Evolutionary conservation across 2,113 vertebrate species (phyloP).

Genomic region (Phrynocephalus versicolor): DNA sequence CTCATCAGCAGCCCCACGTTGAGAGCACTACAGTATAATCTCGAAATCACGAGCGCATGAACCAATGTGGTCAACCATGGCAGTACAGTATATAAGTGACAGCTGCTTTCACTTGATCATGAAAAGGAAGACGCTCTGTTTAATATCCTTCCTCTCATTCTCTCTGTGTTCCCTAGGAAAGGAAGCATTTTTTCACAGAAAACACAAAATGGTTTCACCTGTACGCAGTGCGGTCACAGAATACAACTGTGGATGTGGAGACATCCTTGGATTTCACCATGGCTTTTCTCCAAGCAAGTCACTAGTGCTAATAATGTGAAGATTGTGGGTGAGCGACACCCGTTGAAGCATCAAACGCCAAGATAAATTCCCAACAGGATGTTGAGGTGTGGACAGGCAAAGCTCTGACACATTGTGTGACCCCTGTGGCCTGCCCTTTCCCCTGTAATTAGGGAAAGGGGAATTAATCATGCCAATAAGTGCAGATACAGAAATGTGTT

Average conservation of each 20-base stretch:
- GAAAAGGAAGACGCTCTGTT: neutral
- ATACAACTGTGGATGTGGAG: neutral
- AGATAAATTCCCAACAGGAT: neutral
- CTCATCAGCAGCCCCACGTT: no score
- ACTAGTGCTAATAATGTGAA: no score
- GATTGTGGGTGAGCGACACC: neutral
- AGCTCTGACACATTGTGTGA: neutral
- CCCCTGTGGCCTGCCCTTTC: no score
- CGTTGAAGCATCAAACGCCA: no score
- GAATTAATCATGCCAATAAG: neutral
- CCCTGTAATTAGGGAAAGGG: neutral
- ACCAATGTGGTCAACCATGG: no score
- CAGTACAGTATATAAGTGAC: no score
- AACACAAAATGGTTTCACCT: neutral
- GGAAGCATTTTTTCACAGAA: slow-evolving; percentile 20
- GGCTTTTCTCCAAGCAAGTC: neutral
- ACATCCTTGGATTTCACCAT: neutral
- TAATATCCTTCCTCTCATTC: neutral
- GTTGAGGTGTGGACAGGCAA: neutral
- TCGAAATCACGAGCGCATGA: no score
- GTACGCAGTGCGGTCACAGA: neutral
- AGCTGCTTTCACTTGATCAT: no score
- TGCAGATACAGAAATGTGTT: no score
- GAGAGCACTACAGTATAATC: no score
- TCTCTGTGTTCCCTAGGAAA: slow-evolving; percentile 10